phyloP scores from a whole-genome alignment of 2,888 invertebrate species.

The Drosophila fungiperda region DNA sequence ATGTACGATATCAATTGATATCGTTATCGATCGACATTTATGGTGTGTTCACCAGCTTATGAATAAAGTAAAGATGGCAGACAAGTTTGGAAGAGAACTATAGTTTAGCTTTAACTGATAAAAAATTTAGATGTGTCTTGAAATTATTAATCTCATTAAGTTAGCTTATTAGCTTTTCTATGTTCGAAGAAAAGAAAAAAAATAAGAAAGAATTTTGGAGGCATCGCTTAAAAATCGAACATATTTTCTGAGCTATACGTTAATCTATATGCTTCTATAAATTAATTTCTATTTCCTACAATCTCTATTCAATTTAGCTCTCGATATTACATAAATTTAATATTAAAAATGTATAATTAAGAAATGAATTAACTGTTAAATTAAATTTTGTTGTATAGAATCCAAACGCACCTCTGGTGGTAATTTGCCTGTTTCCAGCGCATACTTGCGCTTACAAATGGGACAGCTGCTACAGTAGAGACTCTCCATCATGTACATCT shows the following conservation, averaged over 20 bases:
- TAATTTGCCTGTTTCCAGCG: constrained; percentile 86
- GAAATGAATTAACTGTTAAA: background rate
- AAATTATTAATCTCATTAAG: background rate
- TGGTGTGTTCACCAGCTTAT: background rate
- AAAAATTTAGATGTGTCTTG: background rate
- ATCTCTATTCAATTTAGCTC: background rate
- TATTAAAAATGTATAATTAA: background rate
- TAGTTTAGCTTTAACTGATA: background rate
- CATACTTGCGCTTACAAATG: constrained; percentile 86
- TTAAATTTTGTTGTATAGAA: background rate
- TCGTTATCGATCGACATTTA: background rate
- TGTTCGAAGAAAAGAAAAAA: background rate
- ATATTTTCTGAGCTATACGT: background rate
- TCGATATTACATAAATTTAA: background rate
- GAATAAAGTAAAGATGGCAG: background rate
- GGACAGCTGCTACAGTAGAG: constrained; percentile 87
- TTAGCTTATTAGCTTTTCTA: background rate
- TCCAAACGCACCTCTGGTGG: constrained; percentile 87
- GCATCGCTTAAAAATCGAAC: background rate
- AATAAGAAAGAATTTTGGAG: background rate
- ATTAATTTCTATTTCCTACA: too few relatives aligned
- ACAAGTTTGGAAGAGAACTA: background rate
- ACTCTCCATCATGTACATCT: constrained; percentile 85
- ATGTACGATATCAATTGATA: background rate
- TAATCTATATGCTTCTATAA: too few relatives aligned